Conservation (phyloP, 2,113 vertebrate genomes). For the Datnioides undecimradiatus region DNA sequence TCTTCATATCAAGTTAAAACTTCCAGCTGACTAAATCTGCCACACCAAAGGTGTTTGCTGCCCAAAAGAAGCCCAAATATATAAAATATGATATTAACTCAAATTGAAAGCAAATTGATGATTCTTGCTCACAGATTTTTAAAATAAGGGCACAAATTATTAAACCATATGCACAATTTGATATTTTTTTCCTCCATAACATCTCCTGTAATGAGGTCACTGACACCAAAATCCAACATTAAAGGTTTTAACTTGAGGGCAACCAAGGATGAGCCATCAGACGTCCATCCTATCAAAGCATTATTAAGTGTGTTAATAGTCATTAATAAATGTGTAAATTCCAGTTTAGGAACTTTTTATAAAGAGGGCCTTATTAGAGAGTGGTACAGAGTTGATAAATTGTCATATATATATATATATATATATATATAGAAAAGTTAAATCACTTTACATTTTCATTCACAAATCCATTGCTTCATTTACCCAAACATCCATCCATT, state of each 20-base stretch:
- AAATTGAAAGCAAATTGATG: background rate
- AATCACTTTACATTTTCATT: slow-evolving; percentile 34
- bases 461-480: slow-evolving; percentile 53
- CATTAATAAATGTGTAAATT: slow-evolving; percentile 1
- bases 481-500: slow-evolving; percentile 34
- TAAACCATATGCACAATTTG: background rate
- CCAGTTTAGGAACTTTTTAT: background rate
- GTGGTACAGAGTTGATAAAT: slow-evolving; percentile 7
- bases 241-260: background rate
- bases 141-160: background rate
- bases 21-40: background rate
- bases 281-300: background rate
- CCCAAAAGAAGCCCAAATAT: background rate
- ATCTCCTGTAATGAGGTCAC: background rate
- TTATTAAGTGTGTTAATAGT: slow-evolving; percentile 12
- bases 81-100: background rate
- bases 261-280: background rate
- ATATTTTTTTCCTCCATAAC: background rate
- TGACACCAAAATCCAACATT: background rate
- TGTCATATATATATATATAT: too few species aligned
- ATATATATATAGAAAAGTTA: slow-evolving; percentile 7
- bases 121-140: background rate
- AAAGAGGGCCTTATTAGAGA: background rate
- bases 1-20: background rate
- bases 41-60: background rate